phyloP scores from a whole-genome alignment of 2,888 invertebrate genomes.

The Hedya salicella region DNA sequence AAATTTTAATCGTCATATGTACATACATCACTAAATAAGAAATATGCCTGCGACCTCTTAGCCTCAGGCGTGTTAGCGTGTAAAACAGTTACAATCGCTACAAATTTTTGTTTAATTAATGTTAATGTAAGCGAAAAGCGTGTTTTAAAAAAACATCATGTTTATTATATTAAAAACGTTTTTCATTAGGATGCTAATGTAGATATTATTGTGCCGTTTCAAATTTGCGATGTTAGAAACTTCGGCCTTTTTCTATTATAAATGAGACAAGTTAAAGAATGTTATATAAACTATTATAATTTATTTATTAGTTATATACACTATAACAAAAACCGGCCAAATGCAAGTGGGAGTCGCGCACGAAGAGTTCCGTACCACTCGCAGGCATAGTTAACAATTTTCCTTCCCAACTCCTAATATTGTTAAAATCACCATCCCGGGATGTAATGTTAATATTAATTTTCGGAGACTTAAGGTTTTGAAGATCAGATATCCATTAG shows the following conservation, averaged over 20 bases:
- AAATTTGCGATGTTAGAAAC: constrained; percentile 21
- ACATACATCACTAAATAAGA: background rate
- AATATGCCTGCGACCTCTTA: background rate
- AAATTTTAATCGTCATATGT: background rate
- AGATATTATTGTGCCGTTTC: constrained; percentile 48
- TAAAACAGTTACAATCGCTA: constrained; percentile 17
- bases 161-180: constrained; percentile 24
- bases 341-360: too few relatives aligned
- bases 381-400: too few relatives aligned
- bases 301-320: background rate
- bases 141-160: constrained; percentile 22
- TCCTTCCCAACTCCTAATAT: too few relatives aligned
- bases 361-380: too few relatives aligned
- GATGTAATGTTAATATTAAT: too few relatives aligned
- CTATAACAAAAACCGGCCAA: too few relatives aligned
- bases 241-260: constrained; percentile 6
- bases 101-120: constrained; percentile 36
- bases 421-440: too few relatives aligned
- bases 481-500: too few relatives aligned
- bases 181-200: constrained; percentile 36
- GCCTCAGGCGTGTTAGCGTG: background rate
- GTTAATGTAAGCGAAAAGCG: constrained; percentile 36
- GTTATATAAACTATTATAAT: constrained; percentile 10
- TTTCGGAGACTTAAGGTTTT: too few relatives aligned
- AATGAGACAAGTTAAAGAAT: constrained; percentile 11